phyloP scores from a whole-genome alignment of 2,888 invertebrate genomes.

The Holacanthella duospinosa region DNA sequence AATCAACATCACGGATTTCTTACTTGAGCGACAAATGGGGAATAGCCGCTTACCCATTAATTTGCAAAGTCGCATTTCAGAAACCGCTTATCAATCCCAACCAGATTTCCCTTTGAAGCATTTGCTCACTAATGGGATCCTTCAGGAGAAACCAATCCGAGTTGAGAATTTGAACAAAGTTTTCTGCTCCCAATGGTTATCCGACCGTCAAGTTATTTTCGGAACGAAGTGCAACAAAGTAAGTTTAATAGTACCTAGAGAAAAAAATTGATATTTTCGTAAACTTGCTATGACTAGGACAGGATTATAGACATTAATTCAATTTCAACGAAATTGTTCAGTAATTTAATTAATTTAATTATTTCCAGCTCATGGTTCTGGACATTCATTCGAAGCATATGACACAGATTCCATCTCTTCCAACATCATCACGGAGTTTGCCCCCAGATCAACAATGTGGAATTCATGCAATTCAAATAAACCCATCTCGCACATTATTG shows the following conservation, averaged over 20 bases:
- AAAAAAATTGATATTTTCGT: not conserved
- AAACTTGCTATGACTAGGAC: not conserved
- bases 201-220: slow-evolving; percentile 86
- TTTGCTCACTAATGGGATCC: slow-evolving; percentile 79
- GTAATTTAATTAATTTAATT: too few relatives aligned
- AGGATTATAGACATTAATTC: too few relatives aligned
- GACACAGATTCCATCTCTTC: slow-evolving; percentile 76
- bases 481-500: slow-evolving; percentile 74
- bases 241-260: slow-evolving; percentile 19
- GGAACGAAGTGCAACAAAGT: slow-evolving; percentile 97
- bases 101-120: slow-evolving; percentile 70
- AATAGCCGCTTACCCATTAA: slow-evolving; percentile 43
- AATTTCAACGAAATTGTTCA: too few relatives aligned
- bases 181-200: slow-evolving; percentile 92
- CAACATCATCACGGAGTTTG: slow-evolving; percentile 28
- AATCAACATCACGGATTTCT: slow-evolving; percentile 75
- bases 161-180: slow-evolving; percentile 82
- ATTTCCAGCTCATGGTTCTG: slow-evolving; percentile 69
- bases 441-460: slow-evolving; percentile 60
- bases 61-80: slow-evolving; percentile 30
- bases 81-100: slow-evolving; percentile 23
- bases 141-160: slow-evolving; percentile 70
- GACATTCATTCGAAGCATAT: slow-evolving; percentile 76
- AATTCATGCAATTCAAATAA: slow-evolving; percentile 86
- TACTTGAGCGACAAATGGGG: slow-evolving; percentile 64